These are phyloP conservation scores for Suncus etruscus DNA, from an alignment of 2,113 vertebrate genomes.

Conservation along the genomic window DNA sequence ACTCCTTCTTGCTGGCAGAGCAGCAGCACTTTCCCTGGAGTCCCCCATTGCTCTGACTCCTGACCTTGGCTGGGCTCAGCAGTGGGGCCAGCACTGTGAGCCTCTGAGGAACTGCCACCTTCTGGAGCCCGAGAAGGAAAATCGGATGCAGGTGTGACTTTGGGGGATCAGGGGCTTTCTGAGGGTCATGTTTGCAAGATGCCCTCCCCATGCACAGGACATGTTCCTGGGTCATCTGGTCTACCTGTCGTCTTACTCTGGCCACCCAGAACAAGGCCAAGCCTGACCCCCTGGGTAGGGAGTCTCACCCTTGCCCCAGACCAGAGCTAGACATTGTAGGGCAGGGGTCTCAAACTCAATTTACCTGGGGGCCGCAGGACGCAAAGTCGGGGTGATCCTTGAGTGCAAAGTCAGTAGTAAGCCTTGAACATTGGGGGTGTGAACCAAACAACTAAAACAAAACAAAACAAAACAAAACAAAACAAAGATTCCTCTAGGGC, in stretches of 20 bases:
- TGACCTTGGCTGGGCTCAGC: background rate
- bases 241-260: background rate
- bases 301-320: background rate
- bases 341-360: no score
- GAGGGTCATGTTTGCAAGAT: no score
- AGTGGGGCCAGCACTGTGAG: background rate
- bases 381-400: no score
- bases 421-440: no score
- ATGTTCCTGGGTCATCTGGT: background rate
- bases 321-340: background rate
- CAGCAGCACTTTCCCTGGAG: background rate
- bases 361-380: no score
- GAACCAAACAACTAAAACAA: no score
- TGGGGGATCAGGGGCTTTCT: background rate
- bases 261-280: background rate
- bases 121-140: background rate
- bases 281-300: background rate
- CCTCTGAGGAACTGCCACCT: background rate
- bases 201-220: no score
- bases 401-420: no score
- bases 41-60: background rate
- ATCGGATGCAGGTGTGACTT: background rate
- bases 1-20: constrained; percentile 54
- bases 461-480: no score
- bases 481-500: no score